phyloP scores from a whole-genome alignment of 2,888 invertebrate species.

The Agrilus cyanescens region DNA sequence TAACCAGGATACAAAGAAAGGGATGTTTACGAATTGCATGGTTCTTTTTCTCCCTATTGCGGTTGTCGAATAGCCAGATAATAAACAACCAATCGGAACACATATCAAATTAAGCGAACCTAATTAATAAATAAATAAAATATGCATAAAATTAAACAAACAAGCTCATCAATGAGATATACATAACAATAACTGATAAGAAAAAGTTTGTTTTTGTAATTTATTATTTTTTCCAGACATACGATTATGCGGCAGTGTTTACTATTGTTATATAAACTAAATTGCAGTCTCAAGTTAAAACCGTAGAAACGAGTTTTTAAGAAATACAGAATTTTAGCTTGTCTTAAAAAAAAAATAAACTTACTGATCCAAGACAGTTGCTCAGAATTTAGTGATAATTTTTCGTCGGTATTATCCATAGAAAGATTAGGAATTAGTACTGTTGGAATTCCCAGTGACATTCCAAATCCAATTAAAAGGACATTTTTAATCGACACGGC shows the following conservation, averaged over 20 bases:
- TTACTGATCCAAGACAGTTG: slow-evolving; percentile 68
- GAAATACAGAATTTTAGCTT: no score
- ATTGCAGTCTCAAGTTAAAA: no score
- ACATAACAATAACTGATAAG: no score
- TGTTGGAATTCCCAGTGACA: slow-evolving; percentile 71
- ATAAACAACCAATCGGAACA: slow-evolving; percentile 66
- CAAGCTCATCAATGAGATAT: no score
- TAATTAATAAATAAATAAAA: slow-evolving; percentile 35
- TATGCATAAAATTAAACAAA: no score
- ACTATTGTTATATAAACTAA: no score
- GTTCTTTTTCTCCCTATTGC: slow-evolving; percentile 59
- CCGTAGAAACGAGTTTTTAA: no score
- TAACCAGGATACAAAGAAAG: slow-evolving; percentile 65
- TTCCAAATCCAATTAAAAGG: slow-evolving; percentile 63
- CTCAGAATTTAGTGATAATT: slow-evolving; percentile 43
- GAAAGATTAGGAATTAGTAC: slow-evolving; percentile 66
- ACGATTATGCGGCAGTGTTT: no score
- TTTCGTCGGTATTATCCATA: slow-evolving; percentile 31
- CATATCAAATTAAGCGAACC: slow-evolving; percentile 71
- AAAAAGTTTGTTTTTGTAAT: no score
- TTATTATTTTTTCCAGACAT: no score
- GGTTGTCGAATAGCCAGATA: slow-evolving; percentile 61
- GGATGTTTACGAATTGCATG: slow-evolving; percentile 65
- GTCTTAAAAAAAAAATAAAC: slow-evolving; percentile 21
- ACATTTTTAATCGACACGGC: slow-evolving; percentile 76